Evolutionary conservation across 2,797 vertebrate genomes (phyloP).

Genomic region (Pitangus sulphuratus): DNA sequence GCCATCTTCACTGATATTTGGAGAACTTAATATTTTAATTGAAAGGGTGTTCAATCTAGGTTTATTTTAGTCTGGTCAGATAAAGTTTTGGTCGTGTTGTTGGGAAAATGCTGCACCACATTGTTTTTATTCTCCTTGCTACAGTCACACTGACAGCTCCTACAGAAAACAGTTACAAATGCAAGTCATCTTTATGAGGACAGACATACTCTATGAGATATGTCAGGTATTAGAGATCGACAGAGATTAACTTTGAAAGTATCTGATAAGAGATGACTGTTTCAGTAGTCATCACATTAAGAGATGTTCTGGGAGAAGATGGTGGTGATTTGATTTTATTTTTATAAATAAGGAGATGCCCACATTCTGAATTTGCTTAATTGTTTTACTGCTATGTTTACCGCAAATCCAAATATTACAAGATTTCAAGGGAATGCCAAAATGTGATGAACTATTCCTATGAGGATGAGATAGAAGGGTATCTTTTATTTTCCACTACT

Average conservation of each 20-base stretch:
- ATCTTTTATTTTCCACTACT: background rate
- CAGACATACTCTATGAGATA: background rate
- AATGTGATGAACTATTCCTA: background rate
- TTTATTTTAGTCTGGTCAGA: background rate
- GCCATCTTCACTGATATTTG: background rate
- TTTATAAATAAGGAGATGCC: background rate
- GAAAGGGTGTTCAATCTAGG: background rate
- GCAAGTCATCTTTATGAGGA: background rate
- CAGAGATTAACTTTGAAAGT: background rate
- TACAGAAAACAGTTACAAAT: background rate
- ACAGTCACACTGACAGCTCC: background rate
- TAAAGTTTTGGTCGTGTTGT: background rate
- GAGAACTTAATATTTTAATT: background rate
- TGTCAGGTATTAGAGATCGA: background rate
- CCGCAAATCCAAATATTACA: background rate
- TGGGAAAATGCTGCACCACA: background rate
- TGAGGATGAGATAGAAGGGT: fast-evolving
- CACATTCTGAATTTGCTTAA: background rate
- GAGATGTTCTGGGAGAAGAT: background rate
- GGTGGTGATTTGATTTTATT: background rate
- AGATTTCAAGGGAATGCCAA: background rate
- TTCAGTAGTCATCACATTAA: background rate
- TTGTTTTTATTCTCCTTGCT: background rate
- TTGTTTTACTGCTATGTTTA: background rate
- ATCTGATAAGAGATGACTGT: background rate